phyloP scores from a whole-genome alignment of 2,797 vertebrate species.

The Intellagama lesueurii region DNA sequence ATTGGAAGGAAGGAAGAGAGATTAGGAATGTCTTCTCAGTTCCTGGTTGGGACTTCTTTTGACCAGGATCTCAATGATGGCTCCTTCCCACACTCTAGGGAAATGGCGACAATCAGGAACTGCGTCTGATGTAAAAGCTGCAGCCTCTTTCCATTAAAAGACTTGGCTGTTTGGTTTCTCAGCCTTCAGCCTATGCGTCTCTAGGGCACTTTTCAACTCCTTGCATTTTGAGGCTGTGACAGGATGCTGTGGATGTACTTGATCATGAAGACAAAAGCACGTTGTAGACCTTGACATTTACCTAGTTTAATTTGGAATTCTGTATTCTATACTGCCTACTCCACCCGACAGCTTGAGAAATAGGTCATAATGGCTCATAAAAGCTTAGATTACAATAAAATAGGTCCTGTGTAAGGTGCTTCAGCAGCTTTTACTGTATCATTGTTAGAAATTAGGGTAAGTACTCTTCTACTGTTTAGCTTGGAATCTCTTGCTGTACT shows the following conservation, averaged over 20 bases:
- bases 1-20: background rate
- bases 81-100: background rate
- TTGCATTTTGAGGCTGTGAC: fast-evolving
- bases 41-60: background rate
- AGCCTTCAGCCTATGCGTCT: background rate
- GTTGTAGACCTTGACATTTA: background rate
- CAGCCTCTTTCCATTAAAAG: background rate
- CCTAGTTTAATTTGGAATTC: too few species aligned
- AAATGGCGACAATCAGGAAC: background rate
- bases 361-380: too few species aligned
- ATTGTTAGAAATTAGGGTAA: background rate
- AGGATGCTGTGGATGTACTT: background rate
- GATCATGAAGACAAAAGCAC: background rate
- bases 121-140: background rate
- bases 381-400: background rate
- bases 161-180: background rate
- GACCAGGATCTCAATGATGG: background rate
- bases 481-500: background rate
- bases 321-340: background rate
- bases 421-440: background rate
- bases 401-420: background rate
- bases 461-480: background rate
- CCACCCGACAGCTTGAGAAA: too few species aligned
- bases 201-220: background rate
- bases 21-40: background rate